Conservation (phyloP, 2,888 invertebrate genomes). For the Dinocampus coccinellae region DNA sequence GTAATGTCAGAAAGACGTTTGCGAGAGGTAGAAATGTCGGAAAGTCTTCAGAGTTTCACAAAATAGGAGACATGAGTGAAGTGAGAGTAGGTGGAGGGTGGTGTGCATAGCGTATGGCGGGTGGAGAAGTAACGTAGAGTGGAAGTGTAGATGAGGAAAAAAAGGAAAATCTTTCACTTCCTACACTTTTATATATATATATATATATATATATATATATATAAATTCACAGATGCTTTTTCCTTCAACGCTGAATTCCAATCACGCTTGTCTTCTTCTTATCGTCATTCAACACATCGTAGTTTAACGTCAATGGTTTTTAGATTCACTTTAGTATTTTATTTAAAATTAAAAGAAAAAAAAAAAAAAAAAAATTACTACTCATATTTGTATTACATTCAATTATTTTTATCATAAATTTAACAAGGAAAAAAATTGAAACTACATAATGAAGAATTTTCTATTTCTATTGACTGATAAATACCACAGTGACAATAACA, state of each 20-base stretch:
- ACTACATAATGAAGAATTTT: not conserved
- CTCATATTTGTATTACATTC: no score
- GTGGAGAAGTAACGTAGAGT: not conserved
- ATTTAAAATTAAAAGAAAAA: not conserved
- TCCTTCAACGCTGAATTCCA: constrained; percentile 54
- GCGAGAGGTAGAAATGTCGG: constrained; percentile 1
- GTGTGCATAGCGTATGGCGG: not conserved
- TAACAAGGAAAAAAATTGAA: not conserved
- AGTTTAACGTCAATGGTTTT: constrained; percentile 39
- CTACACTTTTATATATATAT: constrained; percentile 19
- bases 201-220: not conserved
- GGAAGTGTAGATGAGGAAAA: not conserved
- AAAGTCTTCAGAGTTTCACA: constrained; percentile 1
- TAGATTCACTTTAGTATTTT: not conserved
- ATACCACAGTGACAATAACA: not conserved
- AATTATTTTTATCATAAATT: no score
- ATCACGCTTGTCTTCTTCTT: constrained; percentile 54
- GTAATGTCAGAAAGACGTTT: constrained; percentile 4
- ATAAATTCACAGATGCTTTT: not conserved
- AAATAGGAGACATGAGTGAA: not conserved
- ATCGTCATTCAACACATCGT: not conserved
- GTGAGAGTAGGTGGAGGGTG: no score
- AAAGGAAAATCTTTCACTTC: constrained; percentile 33
- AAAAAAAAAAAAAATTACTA: no score
- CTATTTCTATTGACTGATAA: not conserved